Base-by-base conservation (phyloP, 2,797 vertebrate genomes). In the Nannoperca australis region DNA sequence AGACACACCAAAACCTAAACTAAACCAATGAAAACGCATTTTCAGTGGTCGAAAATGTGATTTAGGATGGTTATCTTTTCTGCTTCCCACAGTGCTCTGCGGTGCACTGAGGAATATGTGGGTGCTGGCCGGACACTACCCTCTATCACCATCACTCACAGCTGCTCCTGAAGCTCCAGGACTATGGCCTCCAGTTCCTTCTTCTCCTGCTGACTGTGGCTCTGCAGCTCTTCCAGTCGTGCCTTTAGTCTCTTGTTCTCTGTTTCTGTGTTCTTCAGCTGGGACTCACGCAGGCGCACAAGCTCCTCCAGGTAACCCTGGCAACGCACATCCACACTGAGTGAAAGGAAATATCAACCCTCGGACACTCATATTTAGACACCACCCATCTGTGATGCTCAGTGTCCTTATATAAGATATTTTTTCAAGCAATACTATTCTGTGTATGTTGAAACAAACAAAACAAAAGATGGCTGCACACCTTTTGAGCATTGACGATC, bases 241-340 rank as follows among this genome's bases (percentile, higher is more conserved):
- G 94, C 88, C 84, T 96, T 96, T 69, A 98, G 93, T 72, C 94
- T 93, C 94, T 97, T 97, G 95, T 98, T 99, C 88, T 99, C 97
- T 0, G 91, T 95, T 93, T 99, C 98, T 53, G 97, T 92, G 90
- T 97, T 98, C 94, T 98, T 98, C 86, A 99, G 95, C 95, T 99
- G 98, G 2, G 98, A 98, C 91, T 99, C 98, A 68, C 98, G 95
- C 87, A 99, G 94, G 32, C 97, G 92, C 86, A 99, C 98, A 55
- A 99, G 94, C 94, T 99, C 98, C 88, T 99, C 98, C 92, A 99
- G 93, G 93, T 99, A 99, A 59, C 98, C 97, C 98, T 99, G 82
- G 59, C 62, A 85, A 0, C 45, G 20, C 66, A 65, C 17, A 75
- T 36, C 49, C 67, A 81, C 62, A 59, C 10, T 45, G 22, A 84